These are phyloP conservation scores for Acleris sparsana DNA, from an alignment of 2,888 invertebrate species.

Conservation along the genomic window DNA sequence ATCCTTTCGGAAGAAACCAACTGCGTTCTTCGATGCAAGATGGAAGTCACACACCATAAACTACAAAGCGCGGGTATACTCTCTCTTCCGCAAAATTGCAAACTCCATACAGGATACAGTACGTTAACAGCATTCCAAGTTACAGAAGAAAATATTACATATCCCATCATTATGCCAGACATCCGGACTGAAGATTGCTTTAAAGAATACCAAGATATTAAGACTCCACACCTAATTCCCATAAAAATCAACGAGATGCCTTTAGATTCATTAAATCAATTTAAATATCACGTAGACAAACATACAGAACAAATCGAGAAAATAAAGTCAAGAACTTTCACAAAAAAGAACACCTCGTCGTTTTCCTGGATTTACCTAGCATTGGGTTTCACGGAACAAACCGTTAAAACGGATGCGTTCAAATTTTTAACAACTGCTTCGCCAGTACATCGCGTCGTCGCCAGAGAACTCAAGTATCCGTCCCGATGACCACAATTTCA, in stretches of 20 bases:
- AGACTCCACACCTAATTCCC: conserved; percentile 2
- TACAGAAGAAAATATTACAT: conserved; percentile 12
- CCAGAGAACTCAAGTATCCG: too few species aligned
- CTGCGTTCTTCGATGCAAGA: conserved; percentile 13
- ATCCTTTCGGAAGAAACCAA: conserved; percentile 4
- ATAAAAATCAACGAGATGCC: conserved; percentile 14
- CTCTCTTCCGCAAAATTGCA: conserved; percentile 15
- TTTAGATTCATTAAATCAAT: conserved; percentile 8
- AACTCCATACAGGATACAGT: conserved; percentile 22
- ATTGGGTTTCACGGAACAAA: too few species aligned
- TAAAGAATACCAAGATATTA: not conserved
- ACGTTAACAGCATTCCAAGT: conserved; percentile 16
- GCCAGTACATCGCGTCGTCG: too few species aligned
- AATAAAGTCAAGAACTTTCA: not conserved
- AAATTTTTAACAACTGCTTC: too few species aligned
- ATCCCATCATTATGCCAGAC: conserved; percentile 18
- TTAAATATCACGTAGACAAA: conserved; percentile 2
- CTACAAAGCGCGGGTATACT: not conserved
- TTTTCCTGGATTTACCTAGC: too few species aligned
- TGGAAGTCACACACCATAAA: conserved; percentile 2
- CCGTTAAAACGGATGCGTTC: too few species aligned
- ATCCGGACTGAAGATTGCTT: conserved; percentile 21
- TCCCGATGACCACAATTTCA: too few species aligned
- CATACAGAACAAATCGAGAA: not conserved
- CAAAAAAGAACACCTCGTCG: too few species aligned